Conservation (phyloP, 2,797 vertebrate species). For the Huso huso region DNA sequence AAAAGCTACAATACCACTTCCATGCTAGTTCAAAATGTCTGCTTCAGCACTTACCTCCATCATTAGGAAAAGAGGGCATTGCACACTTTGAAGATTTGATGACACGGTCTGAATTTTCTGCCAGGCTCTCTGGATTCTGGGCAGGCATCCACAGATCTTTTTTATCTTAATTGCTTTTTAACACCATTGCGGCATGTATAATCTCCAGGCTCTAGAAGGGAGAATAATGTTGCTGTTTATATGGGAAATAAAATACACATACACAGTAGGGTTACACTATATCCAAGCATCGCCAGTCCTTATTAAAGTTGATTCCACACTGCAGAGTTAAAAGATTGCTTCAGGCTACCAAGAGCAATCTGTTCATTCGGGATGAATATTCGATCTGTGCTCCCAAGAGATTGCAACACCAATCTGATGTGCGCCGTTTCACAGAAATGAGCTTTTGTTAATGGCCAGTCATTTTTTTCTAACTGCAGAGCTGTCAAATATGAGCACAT, state of each 20-base stretch:
- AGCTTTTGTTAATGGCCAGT: conserved; percentile 8
- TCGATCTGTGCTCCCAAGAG: conserved; percentile 37
- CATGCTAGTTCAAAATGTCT: neutral
- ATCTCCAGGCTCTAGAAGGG: conserved; percentile 46
- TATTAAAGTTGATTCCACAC: conserved; percentile 3
- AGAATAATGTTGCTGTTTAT: conserved; percentile 14
- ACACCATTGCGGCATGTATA: conserved; percentile 36
- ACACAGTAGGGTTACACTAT: neutral
- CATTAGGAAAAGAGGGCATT: conserved; percentile 92
- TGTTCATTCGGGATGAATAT: conserved; percentile 26
- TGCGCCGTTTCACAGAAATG: conserved; percentile 7
- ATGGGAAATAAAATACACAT: conserved; percentile 4
- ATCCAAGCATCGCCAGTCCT: conserved; percentile 1
- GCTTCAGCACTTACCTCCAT: conserved; percentile 73
- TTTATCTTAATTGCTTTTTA: conserved; percentile 33
- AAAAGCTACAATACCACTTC: no score
- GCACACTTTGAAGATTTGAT: conserved; percentile 44
- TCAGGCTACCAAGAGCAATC: neutral
- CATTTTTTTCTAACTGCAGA: neutral
- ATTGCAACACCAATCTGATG: conserved; percentile 34
- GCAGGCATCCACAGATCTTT: conserved; percentile 30
- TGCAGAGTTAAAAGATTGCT: neutral
- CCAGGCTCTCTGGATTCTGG: conserved; percentile 45
- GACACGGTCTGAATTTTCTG: conserved; percentile 42
- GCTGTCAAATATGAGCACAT: no score